Percentiles rank a stretch among this genome's conserved stretches.
phyloP scores from a whole-genome alignment of 2,113 vertebrate species.

The Oreocharis arfaki region DNA sequence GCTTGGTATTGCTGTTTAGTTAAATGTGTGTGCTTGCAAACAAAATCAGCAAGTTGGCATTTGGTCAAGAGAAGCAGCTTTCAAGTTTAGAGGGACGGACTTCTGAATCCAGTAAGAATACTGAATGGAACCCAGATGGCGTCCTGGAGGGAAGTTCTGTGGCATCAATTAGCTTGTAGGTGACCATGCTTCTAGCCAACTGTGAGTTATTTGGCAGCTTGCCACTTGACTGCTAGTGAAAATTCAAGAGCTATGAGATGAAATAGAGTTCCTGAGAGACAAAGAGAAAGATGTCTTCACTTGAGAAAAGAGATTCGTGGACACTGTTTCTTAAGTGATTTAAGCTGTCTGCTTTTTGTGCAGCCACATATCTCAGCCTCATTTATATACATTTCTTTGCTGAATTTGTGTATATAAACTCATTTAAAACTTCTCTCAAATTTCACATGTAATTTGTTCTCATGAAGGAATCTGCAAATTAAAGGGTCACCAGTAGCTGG shows the following conservation, averaged over 20 bases:
- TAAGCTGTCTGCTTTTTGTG: neutral
- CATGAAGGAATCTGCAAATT: neutral
- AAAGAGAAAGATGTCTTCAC: slow-evolving; percentile 41
- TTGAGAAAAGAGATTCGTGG: neutral
- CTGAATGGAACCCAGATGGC: slow-evolving; percentile 49
- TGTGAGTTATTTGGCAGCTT: slow-evolving; percentile 44
- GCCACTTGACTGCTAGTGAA: slow-evolving; percentile 29
- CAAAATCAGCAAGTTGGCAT: slow-evolving; percentile 43
- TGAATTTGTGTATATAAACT: neutral
- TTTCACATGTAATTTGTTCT: neutral
- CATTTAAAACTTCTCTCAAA: neutral
- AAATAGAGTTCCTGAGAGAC: slow-evolving; percentile 43
- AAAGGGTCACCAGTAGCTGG: neutral
- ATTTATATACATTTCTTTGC: neutral
- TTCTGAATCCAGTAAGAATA: slow-evolving; percentile 28
- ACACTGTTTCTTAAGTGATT: neutral
- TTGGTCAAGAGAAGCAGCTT: slow-evolving; percentile 48
- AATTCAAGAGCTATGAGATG: slow-evolving; percentile 33
- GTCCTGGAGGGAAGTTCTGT: slow-evolving; percentile 55
- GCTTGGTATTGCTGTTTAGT: neutral
- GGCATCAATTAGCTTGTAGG: slow-evolving; percentile 60
- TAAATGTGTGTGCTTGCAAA: slow-evolving; percentile 38
- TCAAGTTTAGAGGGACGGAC: neutral
- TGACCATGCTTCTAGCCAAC: slow-evolving; percentile 46
- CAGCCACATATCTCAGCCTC: neutral